A percentile compares a stretch with the other conserved stretches of the same genome.
These are phyloP conservation scores for Cuculus canorus DNA, from an alignment of 2,797 vertebrate genomes.

Conservation along the genomic window DNA sequence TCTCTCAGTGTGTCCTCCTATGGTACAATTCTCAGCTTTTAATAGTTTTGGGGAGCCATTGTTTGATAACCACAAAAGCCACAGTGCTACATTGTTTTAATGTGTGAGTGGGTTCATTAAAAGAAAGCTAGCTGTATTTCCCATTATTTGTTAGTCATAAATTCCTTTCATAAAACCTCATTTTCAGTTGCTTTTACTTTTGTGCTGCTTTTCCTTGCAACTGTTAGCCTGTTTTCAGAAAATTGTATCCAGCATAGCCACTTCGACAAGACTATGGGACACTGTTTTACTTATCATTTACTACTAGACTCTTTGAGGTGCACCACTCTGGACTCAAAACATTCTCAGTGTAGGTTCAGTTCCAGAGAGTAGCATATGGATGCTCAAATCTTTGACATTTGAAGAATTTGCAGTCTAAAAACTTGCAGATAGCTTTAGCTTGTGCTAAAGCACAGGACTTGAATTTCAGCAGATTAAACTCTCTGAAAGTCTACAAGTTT, in stretches of 20 bases:
- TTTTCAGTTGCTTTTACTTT: background rate
- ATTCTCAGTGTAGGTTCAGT: background rate
- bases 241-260: background rate
- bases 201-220: background rate
- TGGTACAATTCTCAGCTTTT: background rate
- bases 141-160: rapidly evolving
- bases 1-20: too few relatives aligned
- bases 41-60: background rate
- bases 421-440: background rate
- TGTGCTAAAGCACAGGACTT: background rate
- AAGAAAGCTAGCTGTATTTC: background rate
- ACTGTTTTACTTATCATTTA: background rate
- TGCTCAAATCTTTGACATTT: background rate
- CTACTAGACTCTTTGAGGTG: background rate
- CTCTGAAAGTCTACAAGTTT: background rate
- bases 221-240: background rate
- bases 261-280: background rate
- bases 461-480: background rate
- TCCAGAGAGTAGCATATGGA: background rate
- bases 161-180: background rate
- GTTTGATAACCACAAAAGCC: background rate
- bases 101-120: background rate
- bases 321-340: background rate
- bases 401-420: background rate
- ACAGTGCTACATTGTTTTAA: background rate